Conservation (phyloP, 2,888 invertebrate species). For the Metallyticus violacea region DNA sequence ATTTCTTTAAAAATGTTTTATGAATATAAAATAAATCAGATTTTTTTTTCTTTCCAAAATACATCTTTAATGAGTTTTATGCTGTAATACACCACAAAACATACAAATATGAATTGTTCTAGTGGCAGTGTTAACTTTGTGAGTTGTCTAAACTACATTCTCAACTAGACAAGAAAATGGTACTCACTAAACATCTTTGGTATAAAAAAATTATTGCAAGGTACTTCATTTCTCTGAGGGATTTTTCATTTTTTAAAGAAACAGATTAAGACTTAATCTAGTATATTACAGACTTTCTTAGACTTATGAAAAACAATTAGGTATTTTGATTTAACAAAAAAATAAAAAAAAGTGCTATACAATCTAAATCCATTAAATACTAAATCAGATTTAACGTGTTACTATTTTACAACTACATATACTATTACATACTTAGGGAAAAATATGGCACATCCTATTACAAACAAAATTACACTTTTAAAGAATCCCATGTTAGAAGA, state of each 20-base stretch:
- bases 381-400: background rate
- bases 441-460: background rate
- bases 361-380: background rate
- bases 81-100: background rate
- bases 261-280: background rate
- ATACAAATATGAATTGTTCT: background rate
- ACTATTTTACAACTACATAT: background rate
- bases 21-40: background rate
- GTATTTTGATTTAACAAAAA: background rate
- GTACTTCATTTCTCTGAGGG: background rate
- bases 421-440: background rate
- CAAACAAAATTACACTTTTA: background rate
- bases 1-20: too few relatives aligned
- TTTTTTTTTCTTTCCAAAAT: background rate
- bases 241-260: background rate
- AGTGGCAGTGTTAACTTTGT: background rate
- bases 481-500: background rate
- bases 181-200: slow-evolving; percentile 18
- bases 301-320: background rate
- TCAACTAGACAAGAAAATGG: background rate
- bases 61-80: background rate
- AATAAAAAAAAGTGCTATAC: background rate
- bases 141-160: background rate
- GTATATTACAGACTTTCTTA: background rate
- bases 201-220: slow-evolving; percentile 12